Percentiles rank a stretch among this genome's conserved stretches.
Conservation (phyloP, 2,797 vertebrate genomes). For the Eulemur mongoz region DNA sequence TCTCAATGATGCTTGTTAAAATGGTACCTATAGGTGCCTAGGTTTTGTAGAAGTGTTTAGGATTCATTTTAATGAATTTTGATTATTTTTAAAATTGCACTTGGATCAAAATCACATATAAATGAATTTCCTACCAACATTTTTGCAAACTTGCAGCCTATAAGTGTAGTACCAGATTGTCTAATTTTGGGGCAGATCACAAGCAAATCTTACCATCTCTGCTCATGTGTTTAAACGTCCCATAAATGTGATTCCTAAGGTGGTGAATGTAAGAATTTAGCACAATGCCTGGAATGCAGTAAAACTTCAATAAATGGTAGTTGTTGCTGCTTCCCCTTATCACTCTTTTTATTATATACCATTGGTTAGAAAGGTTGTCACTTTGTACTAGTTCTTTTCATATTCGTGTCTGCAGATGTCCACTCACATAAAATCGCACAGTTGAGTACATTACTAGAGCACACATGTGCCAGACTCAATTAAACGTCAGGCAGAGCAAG, state of each 20-base stretch:
- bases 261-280: background rate
- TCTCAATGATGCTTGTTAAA: background rate
- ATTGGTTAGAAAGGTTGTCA: conserved; percentile 44
- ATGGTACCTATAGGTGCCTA: background rate
- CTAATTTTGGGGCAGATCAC: background rate
- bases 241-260: background rate
- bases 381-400: conserved; percentile 50
- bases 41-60: background rate
- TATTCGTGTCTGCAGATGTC: conserved; percentile 55
- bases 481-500: background rate
- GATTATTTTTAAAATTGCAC: background rate
- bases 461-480: conserved; percentile 52
- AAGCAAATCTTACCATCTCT: background rate
- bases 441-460: conserved; percentile 10
- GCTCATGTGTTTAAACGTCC: background rate
- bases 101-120: background rate
- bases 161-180: background rate
- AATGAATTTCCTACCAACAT: background rate
- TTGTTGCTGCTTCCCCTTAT: background rate
- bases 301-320: background rate
- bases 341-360: background rate
- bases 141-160: background rate
- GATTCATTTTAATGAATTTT: background rate
- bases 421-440: conserved; percentile 54
- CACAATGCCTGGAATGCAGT: background rate